Evolutionary conservation across 1,140 invertebrate genomes (phyloP), one percentile per base, ranked within the genome.

Genomic region (Calephelis nemesis): DNA sequence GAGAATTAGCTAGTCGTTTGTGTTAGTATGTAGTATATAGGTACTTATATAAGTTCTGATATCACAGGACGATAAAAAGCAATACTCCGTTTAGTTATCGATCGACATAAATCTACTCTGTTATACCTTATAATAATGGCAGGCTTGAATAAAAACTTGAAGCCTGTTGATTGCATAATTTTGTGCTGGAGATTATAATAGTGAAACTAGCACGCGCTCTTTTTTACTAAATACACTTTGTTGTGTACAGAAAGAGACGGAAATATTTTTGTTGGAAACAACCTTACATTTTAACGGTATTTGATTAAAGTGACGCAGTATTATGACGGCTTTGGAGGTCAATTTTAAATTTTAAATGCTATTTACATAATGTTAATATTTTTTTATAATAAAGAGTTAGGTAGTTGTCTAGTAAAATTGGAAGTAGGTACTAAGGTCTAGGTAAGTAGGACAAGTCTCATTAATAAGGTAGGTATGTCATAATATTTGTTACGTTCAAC

Each of bases 61-160:
- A 30, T 30, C 30, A 30, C 2, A 30, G 30, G 4, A 30, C 30
- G 30, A 30, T 30, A 45, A 45, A 45, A 45, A 45, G 42, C 8
- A 45, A 45, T 45, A 7, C 42, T 6, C 42, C 42, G 42, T 9
- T 45, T 9, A 45, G 42, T 11, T 58, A 58, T 58, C 52, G 4
- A 39, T 58, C 30, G 6, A 58, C 52, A 54, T 54, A 54, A 54
- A 54, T 52, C 30, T 65, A 65, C 19, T 10, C 50, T 66, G 64
- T 19, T 58, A 54, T 65, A 65, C 64, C 71, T 71, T 69, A 70
- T 70, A 71, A 73, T 65, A 77, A 77, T 77, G 73, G 73, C 70
- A 70, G 73, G 30, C 63, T 68, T 69, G 62, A 68, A 69, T 71
- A 76, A 76, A 76, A 76, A 76, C 75, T 74, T 72, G 69, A 73